Base-by-base conservation (phyloP, 2,888 invertebrate species). In the Argynnis bischoffii region DNA sequence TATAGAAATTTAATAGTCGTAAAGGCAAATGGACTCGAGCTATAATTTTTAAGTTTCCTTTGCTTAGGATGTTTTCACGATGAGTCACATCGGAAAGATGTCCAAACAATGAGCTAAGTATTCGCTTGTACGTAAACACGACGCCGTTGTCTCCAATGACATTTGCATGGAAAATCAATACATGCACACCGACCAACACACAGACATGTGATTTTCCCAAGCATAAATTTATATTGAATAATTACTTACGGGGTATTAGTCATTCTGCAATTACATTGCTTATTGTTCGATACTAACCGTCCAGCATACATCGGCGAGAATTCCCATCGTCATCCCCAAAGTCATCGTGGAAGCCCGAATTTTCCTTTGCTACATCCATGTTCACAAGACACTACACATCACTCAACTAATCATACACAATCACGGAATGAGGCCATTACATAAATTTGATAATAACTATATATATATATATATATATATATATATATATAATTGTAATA, bases 301-400 rank as follows among this genome's bases (percentile, higher is more conserved):
- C 93, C 54, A 93, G 78, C 93, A 93, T 93, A 78, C 87, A 89
- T 63, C 93, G 87, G 3, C 92, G 87, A 18, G 91, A 88, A 69
- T 86, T 78, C 46, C 77, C 69, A 64, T 84, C 83, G 70, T 92
- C 91, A 55, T 87, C 90, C n/a, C 88, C 90, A 67, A 86, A 84
- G 63, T 88, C 90, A 76, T 89, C 88, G 50, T 79, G 77, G 61
- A 70, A 81, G 55, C 79, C 82, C 56, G 77, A 73, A 74, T 83
- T 89, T 57, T 87, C 88, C 78, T 87, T 88, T 50, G 78, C 82
- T 75, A 89, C 81, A 80, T 89, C 89, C 90, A 91, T 92, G 77
- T 74, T 79, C 73, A 72, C 77, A 77, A 81, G 79, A 80, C 76
- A 79, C 76, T 81, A 81, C 76, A 79, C 82, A 85, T 82, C 79